A percentile compares a stretch with the other conserved stretches of the same genome.
Evolutionary conservation across 2,113 vertebrate genomes (phyloP).

Genomic region (Corythaixoides concolor): DNA sequence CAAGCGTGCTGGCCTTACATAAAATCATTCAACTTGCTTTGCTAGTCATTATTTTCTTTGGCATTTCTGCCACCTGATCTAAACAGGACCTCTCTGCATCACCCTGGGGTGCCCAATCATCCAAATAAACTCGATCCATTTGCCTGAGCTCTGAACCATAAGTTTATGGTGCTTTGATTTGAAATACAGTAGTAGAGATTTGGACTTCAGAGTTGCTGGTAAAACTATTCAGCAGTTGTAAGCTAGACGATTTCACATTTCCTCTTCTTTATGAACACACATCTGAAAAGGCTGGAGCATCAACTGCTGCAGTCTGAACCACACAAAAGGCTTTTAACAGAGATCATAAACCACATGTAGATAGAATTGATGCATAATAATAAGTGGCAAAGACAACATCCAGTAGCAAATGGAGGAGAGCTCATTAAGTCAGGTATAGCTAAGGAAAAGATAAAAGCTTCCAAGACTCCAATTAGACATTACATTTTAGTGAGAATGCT

Average conservation of each 20-base stretch:
- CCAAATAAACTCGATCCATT: neutral
- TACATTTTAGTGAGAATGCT: neutral
- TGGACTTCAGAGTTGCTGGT: neutral
- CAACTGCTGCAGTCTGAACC: neutral
- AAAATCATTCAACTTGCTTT: conserved; percentile 39
- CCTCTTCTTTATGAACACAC: neutral
- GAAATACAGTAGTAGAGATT: neutral
- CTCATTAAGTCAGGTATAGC: neutral
- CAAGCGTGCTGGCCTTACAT: conserved; percentile 51
- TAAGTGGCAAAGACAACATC: neutral
- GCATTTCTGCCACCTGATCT: conserved; percentile 47
- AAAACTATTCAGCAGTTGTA: neutral
- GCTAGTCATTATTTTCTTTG: conserved; percentile 15
- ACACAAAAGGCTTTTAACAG: neutral
- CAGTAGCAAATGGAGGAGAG: neutral
- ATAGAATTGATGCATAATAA: neutral
- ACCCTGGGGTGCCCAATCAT: neutral
- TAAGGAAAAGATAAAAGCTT: neutral
- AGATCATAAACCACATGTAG: neutral
- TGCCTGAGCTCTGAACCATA: neutral
- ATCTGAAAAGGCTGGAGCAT: neutral
- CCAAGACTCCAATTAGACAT: neutral
- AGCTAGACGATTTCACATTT: neutral
- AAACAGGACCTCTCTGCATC: conserved; percentile 12
- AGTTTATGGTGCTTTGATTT: neutral